These are phyloP conservation scores for Acrocephalus kingi DNA, from an alignment of 2,113 vertebrate species.

Conservation along the genomic window DNA sequence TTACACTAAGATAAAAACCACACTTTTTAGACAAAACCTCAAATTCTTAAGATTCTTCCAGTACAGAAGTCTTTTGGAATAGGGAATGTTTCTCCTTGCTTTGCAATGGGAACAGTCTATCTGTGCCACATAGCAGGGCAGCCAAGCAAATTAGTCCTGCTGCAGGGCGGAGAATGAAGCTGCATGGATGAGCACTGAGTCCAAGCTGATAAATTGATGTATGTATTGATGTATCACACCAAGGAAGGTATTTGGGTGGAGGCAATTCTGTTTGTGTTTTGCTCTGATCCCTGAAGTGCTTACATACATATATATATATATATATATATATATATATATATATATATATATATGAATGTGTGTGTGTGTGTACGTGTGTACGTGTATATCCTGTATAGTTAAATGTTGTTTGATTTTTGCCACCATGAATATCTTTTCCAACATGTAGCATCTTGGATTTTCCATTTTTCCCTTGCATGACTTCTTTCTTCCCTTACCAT, in stretches of 20 bases:
- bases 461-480: neutral
- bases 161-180: neutral
- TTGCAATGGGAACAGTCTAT: neutral
- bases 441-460: neutral
- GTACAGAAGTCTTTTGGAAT: neutral
- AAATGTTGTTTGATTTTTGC: neutral
- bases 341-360: no score
- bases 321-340: no score
- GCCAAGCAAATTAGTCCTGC: neutral
- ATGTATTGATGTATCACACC: accelerated
- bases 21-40: neutral
- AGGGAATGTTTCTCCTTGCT: neutral
- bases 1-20: neutral
- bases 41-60: neutral
- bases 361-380: accelerated
- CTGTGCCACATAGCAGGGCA: accelerated
- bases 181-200: neutral
- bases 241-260: neutral
- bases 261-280: neutral
- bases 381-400: neutral
- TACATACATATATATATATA: no score
- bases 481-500: neutral
- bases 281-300: neutral
- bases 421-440: neutral
- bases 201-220: neutral